Evolutionary conservation across 1,140 invertebrate genomes (phyloP), one percentile per base, ranked within the genome.

Genomic region (Telenomus remus): DNA sequence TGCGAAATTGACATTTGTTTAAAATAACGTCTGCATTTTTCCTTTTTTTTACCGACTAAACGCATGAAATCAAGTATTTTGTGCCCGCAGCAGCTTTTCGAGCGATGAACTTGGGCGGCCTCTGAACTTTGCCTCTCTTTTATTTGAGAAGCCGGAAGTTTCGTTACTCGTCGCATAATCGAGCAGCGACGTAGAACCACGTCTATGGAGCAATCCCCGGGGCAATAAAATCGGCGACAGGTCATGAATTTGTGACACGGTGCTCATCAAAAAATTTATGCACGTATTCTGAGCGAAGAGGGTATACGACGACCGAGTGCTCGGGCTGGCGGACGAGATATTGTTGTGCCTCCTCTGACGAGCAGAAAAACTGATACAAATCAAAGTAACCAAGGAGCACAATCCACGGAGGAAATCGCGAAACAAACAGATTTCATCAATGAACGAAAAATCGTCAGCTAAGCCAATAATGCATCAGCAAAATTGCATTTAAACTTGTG

Each of bases 171-270:
- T 63, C 68, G 48, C 64, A 69, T 71, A 76, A 78, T 75, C 79
- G 63, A 75, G 73, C 72, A 77, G 66, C 79, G 69, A 76, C 78
- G 79, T 81, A 83, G 83, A 82, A 82, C 79, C 74, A 74, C 77
- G 76, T 70, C 78, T 77, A 76, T 75, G 76, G 75, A 78, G 72
- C 81, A 81, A 82, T 82, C 76, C 74, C 77, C 46, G 66, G 61
- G 64, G 83, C 82, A 84, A 84, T 85, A 84, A 85, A 84, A 85
- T 85, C 78, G 81, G 79, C 78, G 83, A 82, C 83, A 81, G 81
- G 79, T 78, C 79, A 82, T 82, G 82, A 85, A 85, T 84, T 84
- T 80, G 82, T 79, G 79, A 85, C 81, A 75, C 79, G 64, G 80
- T 72, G 77, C 76, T 82, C 83, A 83, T 84, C 84, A 85, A 85